A percentile compares a stretch with the other conserved stretches of the same genome.
phyloP scores from a whole-genome alignment of 2,797 vertebrate genomes.

The Brachymystax lenok region DNA sequence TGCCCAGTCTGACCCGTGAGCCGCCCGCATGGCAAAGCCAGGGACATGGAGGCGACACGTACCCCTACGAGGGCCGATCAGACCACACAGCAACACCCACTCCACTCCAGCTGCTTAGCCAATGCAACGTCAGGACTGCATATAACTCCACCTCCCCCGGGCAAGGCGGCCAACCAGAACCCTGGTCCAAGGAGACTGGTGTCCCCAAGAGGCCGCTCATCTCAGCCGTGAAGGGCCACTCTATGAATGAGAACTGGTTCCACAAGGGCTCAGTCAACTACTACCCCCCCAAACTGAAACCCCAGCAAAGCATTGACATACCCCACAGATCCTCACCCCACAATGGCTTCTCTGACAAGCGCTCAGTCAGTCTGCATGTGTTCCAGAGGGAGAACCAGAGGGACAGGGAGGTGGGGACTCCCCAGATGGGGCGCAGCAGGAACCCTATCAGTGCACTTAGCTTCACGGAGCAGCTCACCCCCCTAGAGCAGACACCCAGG shows the following conservation, averaged over 20 bases:
- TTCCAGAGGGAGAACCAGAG: constrained; percentile 86
- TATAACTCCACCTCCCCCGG: constrained; percentile 78
- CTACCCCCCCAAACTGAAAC: constrained; percentile 84
- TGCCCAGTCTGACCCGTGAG: constrained; percentile 90
- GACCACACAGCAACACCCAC: constrained; percentile 74
- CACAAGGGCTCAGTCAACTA: constrained; percentile 86
- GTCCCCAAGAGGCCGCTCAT: constrained; percentile 84
- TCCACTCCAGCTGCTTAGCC: constrained; percentile 91
- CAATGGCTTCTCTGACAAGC: constrained; percentile 86
- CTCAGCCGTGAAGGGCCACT: constrained; percentile 86
- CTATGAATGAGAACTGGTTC: constrained; percentile 88
- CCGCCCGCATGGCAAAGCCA: constrained; percentile 88
- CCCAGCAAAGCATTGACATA: constrained; percentile 91
- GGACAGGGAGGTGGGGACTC: constrained; percentile 53
- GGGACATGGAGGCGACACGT: constrained; percentile 74
- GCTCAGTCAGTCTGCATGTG: constrained; percentile 89
- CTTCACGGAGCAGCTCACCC: constrained; percentile 89
- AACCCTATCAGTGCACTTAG: constrained; percentile 93
- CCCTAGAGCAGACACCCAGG: constrained; percentile 89
- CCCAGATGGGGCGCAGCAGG: constrained; percentile 86
- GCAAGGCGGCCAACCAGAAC: constrained; percentile 76
- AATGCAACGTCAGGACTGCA: constrained; percentile 91
- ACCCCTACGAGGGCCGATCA: constrained; percentile 81
- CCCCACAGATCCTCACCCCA: constrained; percentile 71
- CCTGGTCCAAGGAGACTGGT: constrained; percentile 84